Base-by-base conservation (phyloP, 2,797 vertebrate genomes). In the Nannoperca obscura region DNA sequence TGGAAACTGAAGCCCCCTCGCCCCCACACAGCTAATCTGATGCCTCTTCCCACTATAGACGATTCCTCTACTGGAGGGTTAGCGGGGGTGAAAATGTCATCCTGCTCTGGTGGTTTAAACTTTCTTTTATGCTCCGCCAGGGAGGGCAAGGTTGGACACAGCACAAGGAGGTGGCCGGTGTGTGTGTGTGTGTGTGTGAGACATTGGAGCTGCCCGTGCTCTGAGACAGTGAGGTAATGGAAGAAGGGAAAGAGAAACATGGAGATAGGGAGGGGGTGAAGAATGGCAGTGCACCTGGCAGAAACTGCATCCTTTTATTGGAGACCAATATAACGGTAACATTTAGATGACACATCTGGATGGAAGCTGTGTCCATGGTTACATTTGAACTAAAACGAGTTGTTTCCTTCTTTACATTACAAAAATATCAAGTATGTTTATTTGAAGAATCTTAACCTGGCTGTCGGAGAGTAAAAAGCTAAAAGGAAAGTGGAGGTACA, bases 41-140 rank as follows among this genome's bases (percentile, higher is more conserved):
- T 85, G 83, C 88, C 83, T 83, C 76, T 80, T 83, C 74, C 72
- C 69, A 57, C 81, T 78, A 60, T 80, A 81, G 86, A 89, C 73
- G 78, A 86, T 57, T 91, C 80, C 84, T 78, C 77, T 10, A 44
- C 66, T 68, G 73, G 74, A 85, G 81, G 82, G 83, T 78, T 64
- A 82, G 89, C 38, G 58, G 78, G 85, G 89, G 87, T 85, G 86
- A 87, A 91, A 93, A 92, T 86, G 87, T 88, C 84, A 91, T 88
- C 86, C 90, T 87, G 82, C 85, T 88, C 89, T 83, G 52, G 83
- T 76, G 86, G 86, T 79, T 86, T 70, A 63, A 87, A 78, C 62
- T 79, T 78, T 80, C 83, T 93, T 91, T 94, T 71, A 92, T 91
- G 76, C 70, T 73, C 71, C 22, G 83, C 91, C 89, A 90, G 80